Conservation (phyloP, 2,888 invertebrate genomes). For the Bibio marci region DNA sequence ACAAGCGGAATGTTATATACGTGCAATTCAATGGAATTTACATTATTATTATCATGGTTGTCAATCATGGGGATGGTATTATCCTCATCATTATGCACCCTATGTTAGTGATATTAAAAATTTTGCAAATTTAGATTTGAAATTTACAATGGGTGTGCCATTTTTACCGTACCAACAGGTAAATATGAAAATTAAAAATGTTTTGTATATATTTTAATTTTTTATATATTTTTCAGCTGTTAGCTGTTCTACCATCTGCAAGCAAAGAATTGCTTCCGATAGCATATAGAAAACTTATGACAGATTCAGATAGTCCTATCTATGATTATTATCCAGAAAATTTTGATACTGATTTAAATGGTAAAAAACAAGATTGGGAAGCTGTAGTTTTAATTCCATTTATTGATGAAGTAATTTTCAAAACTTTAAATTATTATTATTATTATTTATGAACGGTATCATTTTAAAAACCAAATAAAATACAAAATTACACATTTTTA, state of each 20-base stretch:
- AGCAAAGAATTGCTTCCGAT: conserved; percentile 61
- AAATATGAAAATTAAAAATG: conserved; percentile 6
- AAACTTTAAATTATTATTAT: not conserved
- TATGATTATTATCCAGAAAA: conserved; percentile 83
- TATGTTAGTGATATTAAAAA: conserved; percentile 84
- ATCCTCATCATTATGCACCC: conserved; percentile 94
- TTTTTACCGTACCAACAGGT: conserved; percentile 87
- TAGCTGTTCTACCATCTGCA: conserved; percentile 78
- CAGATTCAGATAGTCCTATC: conserved; percentile 50
- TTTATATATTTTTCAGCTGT: conserved; percentile 34
- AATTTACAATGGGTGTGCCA: conserved; percentile 69
- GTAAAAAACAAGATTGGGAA: conserved; percentile 93
- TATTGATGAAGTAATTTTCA: conserved; percentile 53
- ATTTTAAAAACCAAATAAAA: too few species aligned
- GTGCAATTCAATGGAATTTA: conserved; percentile 92
- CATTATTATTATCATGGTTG: conserved; percentile 94
- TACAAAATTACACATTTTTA: too few species aligned
- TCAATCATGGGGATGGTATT: conserved; percentile 97
- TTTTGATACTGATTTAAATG: conserved; percentile 89
- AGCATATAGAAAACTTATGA: conserved; percentile 66
- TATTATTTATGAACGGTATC: too few species aligned
- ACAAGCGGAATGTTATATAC: conserved; percentile 78
- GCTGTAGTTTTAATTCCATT: conserved; percentile 87
- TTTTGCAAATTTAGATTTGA: conserved; percentile 58
- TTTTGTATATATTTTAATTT: not conserved